phyloP scores from a whole-genome alignment of 2,888 invertebrate genomes.

The Adineta ricciae region DNA sequence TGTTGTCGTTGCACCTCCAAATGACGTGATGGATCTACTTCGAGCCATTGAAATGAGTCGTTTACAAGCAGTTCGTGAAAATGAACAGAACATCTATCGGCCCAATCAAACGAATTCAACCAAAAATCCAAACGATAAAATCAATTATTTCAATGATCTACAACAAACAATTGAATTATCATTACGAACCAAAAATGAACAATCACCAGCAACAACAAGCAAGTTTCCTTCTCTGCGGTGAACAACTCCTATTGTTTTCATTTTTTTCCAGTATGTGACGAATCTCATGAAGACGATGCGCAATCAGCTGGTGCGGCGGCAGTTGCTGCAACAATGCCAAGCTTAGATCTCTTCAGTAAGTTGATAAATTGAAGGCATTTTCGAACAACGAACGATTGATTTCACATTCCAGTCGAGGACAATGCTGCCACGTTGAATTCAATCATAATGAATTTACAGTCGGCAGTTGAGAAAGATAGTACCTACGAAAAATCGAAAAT shows the following conservation, averaged over 20 bases:
- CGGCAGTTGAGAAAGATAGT: neutral
- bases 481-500: neutral
- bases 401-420: neutral
- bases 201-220: neutral
- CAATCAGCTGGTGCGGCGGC: neutral
- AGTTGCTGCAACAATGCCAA: neutral
- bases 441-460: neutral
- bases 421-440: neutral
- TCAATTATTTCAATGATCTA: constrained; percentile 1
- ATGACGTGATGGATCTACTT: constrained; percentile 56
- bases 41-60: constrained; percentile 62
- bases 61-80: constrained; percentile 60
- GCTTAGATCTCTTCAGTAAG: neutral
- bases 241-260: too few relatives aligned
- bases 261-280: neutral
- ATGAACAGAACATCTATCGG: constrained; percentile 36
- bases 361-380: neutral
- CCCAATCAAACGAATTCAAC: neutral
- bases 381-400: too few relatives aligned
- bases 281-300: neutral
- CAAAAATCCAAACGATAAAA: neutral
- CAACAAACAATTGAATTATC: constrained; percentile 12
- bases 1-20: neutral
- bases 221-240: neutral
- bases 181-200: neutral